Percentiles rank a stretch among this genome's conserved stretches.
phyloP scores from a whole-genome alignment of 2,888 invertebrate species.

The Eurytoma californica region DNA sequence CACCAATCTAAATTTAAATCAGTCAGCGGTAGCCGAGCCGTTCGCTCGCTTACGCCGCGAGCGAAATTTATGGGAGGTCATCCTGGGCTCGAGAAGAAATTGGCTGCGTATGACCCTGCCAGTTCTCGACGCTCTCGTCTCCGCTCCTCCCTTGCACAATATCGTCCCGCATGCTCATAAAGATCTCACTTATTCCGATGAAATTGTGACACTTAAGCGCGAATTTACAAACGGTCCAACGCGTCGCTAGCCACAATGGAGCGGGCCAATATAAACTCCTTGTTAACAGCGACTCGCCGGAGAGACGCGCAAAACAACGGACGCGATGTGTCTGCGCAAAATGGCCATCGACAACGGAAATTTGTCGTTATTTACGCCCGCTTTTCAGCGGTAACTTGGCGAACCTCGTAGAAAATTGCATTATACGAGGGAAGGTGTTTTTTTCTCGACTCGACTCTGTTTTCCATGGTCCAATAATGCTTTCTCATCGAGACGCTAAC shows the following conservation, averaged over 20 bases:
- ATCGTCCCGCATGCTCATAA: constrained; percentile 48
- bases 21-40: constrained; percentile 35
- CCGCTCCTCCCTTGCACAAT: constrained; percentile 10
- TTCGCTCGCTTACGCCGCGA: constrained; percentile 12
- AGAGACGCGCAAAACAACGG: background rate
- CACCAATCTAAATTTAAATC: constrained; percentile 56
- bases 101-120: constrained; percentile 45
- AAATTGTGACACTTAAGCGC: constrained; percentile 35
- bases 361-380: constrained; percentile 14
- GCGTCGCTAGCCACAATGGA: background rate
- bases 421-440: too few species aligned
- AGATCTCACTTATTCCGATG: constrained; percentile 39
- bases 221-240: constrained; percentile 20
- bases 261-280: constrained; percentile 11
- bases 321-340: background rate
- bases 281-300: constrained; percentile 17
- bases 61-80: constrained; percentile 55
- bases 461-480: too few species aligned
- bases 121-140: background rate
- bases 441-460: too few species aligned
- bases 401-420: too few species aligned
- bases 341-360: constrained; percentile 14
- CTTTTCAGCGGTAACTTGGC: too few species aligned
- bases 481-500: too few species aligned
- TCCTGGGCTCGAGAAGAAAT: constrained; percentile 41